Percentiles rank a stretch among this genome's conserved stretches.
phyloP scores from a whole-genome alignment of 2,888 invertebrate genomes.

The Caenorhabditis angaria region DNA sequence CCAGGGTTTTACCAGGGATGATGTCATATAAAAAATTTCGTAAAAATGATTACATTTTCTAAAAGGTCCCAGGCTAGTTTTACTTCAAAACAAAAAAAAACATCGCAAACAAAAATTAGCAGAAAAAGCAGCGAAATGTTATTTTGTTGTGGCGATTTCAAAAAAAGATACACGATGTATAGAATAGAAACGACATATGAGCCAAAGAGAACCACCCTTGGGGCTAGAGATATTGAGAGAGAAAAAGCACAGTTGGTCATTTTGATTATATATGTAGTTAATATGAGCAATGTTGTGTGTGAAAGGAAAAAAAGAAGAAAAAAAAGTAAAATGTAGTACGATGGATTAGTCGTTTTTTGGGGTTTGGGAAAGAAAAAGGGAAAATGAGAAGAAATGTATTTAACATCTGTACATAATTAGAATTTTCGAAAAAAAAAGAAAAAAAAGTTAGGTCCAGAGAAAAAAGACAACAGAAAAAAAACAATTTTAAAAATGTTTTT shows the following conservation, averaged over 20 bases:
- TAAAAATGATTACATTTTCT: not conserved
- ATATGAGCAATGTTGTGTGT: not conserved
- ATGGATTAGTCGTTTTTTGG: not conserved
- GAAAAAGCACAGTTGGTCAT: not conserved
- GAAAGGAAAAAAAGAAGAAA: not conserved
- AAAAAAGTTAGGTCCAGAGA: not conserved
- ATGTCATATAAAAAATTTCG: not conserved
- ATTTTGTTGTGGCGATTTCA: slow-evolving; percentile 6
- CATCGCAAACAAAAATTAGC: not conserved
- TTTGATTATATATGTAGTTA: not conserved
- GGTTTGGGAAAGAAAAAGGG: not conserved
- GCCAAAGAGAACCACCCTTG: not conserved
- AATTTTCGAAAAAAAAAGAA: not conserved
- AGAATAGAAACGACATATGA: not conserved
- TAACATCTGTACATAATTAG: slow-evolving; percentile 9
- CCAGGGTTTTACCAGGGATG: too few relatives aligned
- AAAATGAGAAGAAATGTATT: not conserved
- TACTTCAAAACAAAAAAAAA: not conserved
- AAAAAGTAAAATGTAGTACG: not conserved
- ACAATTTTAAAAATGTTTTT: too few relatives aligned
- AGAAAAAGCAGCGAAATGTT: too few relatives aligned
- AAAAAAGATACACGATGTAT: slow-evolving; percentile 1
- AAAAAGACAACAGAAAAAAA: not conserved
- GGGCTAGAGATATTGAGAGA: not conserved
- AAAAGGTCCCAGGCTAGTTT: too few relatives aligned